These are phyloP conservation scores for Pangasius mekongensis DNA, from an alignment of 2,797 vertebrate species.

Conservation along the genomic window DNA sequence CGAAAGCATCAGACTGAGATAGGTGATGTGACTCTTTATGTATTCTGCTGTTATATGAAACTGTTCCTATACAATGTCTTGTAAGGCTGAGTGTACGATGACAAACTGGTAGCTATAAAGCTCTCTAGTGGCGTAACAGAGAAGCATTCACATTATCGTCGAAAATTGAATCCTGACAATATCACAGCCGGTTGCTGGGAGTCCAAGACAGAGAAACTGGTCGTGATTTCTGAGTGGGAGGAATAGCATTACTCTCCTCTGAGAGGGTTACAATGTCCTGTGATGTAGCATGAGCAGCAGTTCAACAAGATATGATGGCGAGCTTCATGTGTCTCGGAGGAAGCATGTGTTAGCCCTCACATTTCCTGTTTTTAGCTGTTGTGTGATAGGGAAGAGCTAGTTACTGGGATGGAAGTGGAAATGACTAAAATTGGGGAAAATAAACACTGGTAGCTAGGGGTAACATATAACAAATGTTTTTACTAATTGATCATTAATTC, in stretches of 20 bases:
- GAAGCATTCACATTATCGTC: neutral
- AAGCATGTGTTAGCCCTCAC: neutral
- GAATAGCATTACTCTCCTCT: neutral
- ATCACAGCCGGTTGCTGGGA: neutral
- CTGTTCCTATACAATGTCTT: neutral
- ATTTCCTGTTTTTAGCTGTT: neutral
- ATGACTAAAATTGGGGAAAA: neutral
- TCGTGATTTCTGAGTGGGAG: neutral
- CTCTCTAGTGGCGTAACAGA: neutral
- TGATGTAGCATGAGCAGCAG: neutral
- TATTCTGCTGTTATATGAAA: neutral
- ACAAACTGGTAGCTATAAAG: slow-evolving; percentile 6
- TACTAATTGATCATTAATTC: neutral
- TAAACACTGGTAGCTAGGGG: neutral
- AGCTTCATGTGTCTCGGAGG: neutral
- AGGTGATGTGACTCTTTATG: neutral
- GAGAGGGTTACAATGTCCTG: neutral
- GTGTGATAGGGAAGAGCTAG: neutral
- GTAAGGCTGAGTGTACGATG: neutral
- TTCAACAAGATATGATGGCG: neutral
- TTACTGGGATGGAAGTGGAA: neutral
- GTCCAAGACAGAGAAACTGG: neutral
- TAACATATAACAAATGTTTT: neutral
- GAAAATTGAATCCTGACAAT: slow-evolving; percentile 9
- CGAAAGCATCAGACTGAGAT: neutral